A percentile compares a stretch with the other conserved stretches of the same genome.
These are phyloP conservation scores for Amniataba percoides DNA, from an alignment of 2,797 vertebrate genomes.

Conservation along the genomic window DNA sequence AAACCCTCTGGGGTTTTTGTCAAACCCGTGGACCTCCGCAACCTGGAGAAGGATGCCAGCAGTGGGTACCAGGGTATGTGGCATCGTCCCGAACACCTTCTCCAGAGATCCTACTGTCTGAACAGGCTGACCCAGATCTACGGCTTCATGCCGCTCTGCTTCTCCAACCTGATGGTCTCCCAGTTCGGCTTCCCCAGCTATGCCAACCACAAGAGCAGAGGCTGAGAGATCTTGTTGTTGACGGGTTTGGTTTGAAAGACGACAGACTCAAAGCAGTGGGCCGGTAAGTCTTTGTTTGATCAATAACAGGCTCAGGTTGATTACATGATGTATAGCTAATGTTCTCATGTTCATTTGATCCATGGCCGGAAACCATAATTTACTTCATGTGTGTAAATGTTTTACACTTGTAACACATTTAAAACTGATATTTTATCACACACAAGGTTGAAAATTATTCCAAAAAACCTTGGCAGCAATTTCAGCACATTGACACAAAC, in stretches of 20 bases:
- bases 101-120: conserved; percentile 94
- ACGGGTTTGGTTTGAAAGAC: neutral
- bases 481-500: neutral
- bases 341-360: neutral
- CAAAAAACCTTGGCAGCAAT: neutral
- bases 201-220: conserved; percentile 92
- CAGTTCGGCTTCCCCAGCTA: conserved; percentile 97
- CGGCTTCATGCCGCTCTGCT: conserved; percentile 91
- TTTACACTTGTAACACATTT: neutral
- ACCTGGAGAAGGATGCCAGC: conserved; percentile 91
- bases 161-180: conserved; percentile 95
- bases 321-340: neutral
- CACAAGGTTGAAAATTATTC: neutral
- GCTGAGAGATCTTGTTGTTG: conserved; percentile 70
- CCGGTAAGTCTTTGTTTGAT: conserved; percentile 24
- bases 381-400: neutral
- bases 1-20: conserved; percentile 92
- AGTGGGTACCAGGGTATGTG: conserved; percentile 95
- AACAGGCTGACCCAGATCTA: conserved; percentile 92
- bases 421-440: neutral
- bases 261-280: neutral
- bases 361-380: neutral
- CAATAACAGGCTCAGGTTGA: neutral
- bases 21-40: conserved; percentile 92
- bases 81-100: conserved; percentile 93